Conservation (phyloP, 2,888 invertebrate genomes). For the Metacarcinus magister region DNA sequence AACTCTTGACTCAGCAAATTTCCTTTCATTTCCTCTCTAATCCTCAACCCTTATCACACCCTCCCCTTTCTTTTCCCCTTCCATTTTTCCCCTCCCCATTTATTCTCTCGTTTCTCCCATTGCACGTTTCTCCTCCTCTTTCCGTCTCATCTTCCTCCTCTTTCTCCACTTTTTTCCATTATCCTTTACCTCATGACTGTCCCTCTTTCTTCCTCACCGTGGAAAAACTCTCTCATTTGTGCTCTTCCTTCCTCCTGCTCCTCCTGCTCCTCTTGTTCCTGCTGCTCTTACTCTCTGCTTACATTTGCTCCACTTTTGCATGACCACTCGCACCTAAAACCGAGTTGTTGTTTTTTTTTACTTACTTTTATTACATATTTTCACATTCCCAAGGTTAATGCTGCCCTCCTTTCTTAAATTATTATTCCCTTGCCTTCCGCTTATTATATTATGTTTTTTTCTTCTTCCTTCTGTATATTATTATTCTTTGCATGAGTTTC, state of each 20-base stretch:
- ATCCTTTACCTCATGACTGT: not conserved
- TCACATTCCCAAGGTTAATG: not conserved
- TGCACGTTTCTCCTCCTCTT: not conserved
- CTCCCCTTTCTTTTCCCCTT: not conserved
- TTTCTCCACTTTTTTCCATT: not conserved
- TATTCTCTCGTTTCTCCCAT: too few relatives aligned
- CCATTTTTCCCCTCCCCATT: not conserved
- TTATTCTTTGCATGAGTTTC: too few relatives aligned
- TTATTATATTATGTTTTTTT: too few relatives aligned
- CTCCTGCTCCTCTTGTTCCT: not conserved
- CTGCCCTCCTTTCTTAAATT: not conserved
- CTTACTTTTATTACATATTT: not conserved
- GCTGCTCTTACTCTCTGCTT: not conserved
- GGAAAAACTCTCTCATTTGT: not conserved
- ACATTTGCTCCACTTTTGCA: not conserved
- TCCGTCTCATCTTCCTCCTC: not conserved
- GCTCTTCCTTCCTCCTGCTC: not conserved
- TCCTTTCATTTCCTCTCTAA: not conserved
- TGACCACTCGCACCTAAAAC: not conserved
- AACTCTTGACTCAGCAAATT: not conserved
- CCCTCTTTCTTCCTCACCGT: not conserved
- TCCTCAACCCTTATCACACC: not conserved
- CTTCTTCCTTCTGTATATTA: too few relatives aligned
- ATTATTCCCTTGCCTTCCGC: not conserved
- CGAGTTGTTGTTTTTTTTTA: not conserved